Base-by-base conservation (phyloP, 2,113 vertebrate genomes). In the Tragelaphus buxtoni region DNA sequence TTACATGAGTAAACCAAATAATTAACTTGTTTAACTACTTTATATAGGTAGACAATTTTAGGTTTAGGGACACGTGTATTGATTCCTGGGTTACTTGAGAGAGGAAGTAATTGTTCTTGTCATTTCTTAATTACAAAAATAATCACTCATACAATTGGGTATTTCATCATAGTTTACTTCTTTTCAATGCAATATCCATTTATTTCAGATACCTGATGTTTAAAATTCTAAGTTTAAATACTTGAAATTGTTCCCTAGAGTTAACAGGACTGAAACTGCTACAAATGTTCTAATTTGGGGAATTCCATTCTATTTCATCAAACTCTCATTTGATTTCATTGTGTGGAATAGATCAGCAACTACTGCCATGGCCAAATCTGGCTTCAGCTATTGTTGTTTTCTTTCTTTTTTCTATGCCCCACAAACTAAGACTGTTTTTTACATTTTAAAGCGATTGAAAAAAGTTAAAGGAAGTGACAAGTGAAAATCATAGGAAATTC, bases 171-270 rank as follows among this genome's bases (percentile, higher is more conserved):
- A 60, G 56, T 90, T 90, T 93, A 20, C 32, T 95, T 79, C 30
- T 79, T 91, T 91, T 95, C 13, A 90, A n/a, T 55, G 28, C 5
- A 86, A 83, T 91, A 76, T 74, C 12, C 55, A 89, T 69, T 89
- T 65, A 88, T 74, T 93, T 72, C 35, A 91, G 49, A 88, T 39
- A 80, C 2, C 22, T 81, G 18, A 61, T 61, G 51, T 77, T 61
- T 96, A 79, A 88, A 89, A 92, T 95, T 88, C 30, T 55, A 91
- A 92, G 82, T 60, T 85, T 56, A 90, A 92, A 95, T 89, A 60
- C 32, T 35, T 69, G 42, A 80, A 4, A n/a, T 77, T 74, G 3
- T 79, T 94, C 18, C 17, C 32, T 32, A 82, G 17, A 63, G 24
- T 92, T 88, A 72, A 90, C 30, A 60, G 6, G 10, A 76, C 20